These are phyloP conservation scores for Tetropium fuscum DNA, from an alignment of 2,888 invertebrate species.

Conservation along the genomic window DNA sequence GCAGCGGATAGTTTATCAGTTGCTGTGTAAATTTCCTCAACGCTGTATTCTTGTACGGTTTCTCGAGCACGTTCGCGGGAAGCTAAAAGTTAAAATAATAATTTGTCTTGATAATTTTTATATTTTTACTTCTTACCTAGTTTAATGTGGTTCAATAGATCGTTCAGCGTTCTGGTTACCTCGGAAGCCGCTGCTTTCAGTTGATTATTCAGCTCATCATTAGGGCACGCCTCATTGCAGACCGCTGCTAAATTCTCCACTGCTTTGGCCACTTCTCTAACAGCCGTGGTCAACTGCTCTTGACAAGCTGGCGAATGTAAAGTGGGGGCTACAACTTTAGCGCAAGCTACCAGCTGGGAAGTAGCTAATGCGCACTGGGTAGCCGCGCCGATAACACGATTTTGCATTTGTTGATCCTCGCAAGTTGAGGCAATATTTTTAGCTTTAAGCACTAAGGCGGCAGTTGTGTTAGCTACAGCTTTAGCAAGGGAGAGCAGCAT, in stretches of 20 bases:
- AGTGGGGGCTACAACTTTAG: conserved; percentile 92
- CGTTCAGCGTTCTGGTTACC: conserved; percentile 89
- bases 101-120: background rate
- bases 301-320: conserved; percentile 86
- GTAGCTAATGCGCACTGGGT: conserved; percentile 98
- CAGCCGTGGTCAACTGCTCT: conserved; percentile 92
- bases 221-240: conserved; percentile 80
- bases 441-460: conserved; percentile 94
- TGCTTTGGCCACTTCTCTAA: conserved; percentile 91
- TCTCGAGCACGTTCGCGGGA: conserved; percentile 74
- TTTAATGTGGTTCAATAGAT: conserved; percentile 91
- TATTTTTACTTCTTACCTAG: conserved; percentile 69
- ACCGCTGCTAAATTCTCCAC: conserved; percentile 90
- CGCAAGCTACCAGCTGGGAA: conserved; percentile 96
- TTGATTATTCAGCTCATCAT: conserved; percentile 77
- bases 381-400: conserved; percentile 93
- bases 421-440: conserved; percentile 96
- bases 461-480: conserved; percentile 98
- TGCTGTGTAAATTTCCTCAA: conserved; percentile 90
- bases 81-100: conserved; percentile 54
- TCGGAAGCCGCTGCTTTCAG: conserved; percentile 87
- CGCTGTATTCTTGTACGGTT: conserved; percentile 79
- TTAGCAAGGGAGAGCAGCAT: conserved; percentile 94
- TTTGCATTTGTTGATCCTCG: conserved; percentile 83
- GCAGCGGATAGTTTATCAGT: conserved; percentile 90